Conservation (phyloP, 2,888 invertebrate species). For the Scrobipalpa atriplicella region DNA sequence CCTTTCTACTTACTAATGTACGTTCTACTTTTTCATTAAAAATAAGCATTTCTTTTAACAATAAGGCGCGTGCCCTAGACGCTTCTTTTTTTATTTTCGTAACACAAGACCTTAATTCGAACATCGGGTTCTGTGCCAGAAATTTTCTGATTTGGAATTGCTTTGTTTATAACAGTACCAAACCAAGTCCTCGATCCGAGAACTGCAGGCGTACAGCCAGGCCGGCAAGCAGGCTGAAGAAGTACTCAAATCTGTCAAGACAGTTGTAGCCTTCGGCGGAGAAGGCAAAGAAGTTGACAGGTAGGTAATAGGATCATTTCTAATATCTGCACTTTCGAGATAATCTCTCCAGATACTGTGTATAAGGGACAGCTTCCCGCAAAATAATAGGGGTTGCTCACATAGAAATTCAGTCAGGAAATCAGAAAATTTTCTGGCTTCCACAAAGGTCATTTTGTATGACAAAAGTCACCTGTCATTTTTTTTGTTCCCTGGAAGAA, state of each 20-base stretch:
- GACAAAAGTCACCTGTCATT: too few relatives aligned
- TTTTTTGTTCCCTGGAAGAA: too few relatives aligned
- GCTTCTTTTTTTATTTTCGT: too few relatives aligned
- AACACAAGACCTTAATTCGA: not conserved
- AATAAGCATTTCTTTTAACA: not conserved
- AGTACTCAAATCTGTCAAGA: constrained; percentile 87
- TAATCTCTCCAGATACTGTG: too few relatives aligned
- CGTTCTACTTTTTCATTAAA: constrained; percentile 40
- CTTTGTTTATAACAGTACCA: constrained; percentile 73
- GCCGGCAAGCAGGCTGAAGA: constrained; percentile 91
- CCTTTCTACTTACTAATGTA: constrained; percentile 89
- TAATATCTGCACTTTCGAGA: not conserved
- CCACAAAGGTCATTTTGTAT: too few relatives aligned
- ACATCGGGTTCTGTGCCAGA: not conserved
- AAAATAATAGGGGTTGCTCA: too few relatives aligned
- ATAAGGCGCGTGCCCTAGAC: too few relatives aligned
- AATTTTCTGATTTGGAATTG: not conserved
- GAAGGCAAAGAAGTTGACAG: constrained; percentile 88
- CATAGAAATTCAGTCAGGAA: too few relatives aligned
- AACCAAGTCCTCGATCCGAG: constrained; percentile 85
- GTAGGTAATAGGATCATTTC: constrained; percentile 60
- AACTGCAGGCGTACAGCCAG: constrained; percentile 89
- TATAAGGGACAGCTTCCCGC: too few relatives aligned
- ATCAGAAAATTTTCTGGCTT: too few relatives aligned
- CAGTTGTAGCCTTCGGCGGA: constrained; percentile 90